Evolutionary conservation across 2,113 vertebrate species (phyloP).

Genomic region (Erpornis zantholeuca): DNA sequence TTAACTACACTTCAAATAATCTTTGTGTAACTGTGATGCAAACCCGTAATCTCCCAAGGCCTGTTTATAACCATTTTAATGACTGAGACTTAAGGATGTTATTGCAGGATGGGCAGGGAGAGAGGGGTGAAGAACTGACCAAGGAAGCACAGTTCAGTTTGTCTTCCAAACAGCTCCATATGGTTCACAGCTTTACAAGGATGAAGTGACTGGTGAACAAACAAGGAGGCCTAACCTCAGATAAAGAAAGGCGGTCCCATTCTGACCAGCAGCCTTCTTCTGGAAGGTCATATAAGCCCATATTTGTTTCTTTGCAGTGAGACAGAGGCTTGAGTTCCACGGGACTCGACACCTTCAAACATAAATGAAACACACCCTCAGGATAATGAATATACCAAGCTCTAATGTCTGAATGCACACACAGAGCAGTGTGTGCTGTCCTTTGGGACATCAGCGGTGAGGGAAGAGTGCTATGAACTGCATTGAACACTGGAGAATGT

Average conservation of each 20-base stretch:
- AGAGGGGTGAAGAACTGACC: constrained; percentile 56
- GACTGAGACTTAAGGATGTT: constrained; percentile 43
- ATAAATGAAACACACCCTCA: background rate
- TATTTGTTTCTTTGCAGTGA: background rate
- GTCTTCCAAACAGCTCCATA: constrained; percentile 57
- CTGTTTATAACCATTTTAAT: constrained; percentile 50
- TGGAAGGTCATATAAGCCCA: constrained; percentile 19
- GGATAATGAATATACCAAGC: background rate
- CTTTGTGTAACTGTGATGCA: constrained; percentile 57
- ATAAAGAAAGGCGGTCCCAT: background rate
- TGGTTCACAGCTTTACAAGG: constrained; percentile 50
- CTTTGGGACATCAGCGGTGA: background rate
- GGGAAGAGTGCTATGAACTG: background rate
- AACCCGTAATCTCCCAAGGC: constrained; percentile 45
- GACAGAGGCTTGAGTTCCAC: background rate
- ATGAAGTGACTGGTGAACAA: constrained; percentile 56
- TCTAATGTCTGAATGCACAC: background rate
- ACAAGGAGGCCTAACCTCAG: constrained; percentile 6
- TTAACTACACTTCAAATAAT: constrained; percentile 69
- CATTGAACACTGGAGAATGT: background rate
- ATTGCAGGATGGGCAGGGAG: constrained; percentile 38
- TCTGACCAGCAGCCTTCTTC: constrained; percentile 18
- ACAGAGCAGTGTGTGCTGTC: background rate
- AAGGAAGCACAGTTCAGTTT: constrained; percentile 54
- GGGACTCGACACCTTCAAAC: background rate